These are phyloP conservation scores for Geotrypetes seraphini DNA, from an alignment of 2,797 vertebrate genomes.

Conservation along the genomic window DNA sequence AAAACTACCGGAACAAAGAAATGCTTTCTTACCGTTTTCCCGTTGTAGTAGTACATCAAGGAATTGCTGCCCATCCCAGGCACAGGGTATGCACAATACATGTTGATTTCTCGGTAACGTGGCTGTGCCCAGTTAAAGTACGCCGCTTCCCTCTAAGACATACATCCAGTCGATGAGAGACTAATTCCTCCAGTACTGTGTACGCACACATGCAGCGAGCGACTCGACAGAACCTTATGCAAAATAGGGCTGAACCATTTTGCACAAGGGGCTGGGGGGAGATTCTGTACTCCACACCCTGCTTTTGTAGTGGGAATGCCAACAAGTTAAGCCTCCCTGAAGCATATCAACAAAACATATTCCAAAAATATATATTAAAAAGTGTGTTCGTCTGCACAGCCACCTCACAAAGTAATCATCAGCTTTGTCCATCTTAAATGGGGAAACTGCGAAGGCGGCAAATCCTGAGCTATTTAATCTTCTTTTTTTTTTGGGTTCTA, in stretches of 20 bases:
- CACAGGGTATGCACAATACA: conserved; percentile 96
- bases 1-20: conserved; percentile 32
- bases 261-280: conserved; percentile 48
- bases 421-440: conserved; percentile 17
- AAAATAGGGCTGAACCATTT: conserved; percentile 89
- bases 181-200: conserved; percentile 71
- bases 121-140: conserved; percentile 35
- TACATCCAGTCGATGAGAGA: conserved; percentile 71
- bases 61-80: conserved; percentile 93
- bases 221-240: conserved; percentile 93
- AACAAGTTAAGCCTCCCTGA: conserved; percentile 6
- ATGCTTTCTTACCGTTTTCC: conserved; percentile 85
- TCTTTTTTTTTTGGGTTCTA: conserved; percentile 49
- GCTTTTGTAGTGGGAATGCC: conserved; percentile 12
- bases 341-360: conserved; percentile 1
- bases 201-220: conserved; percentile 77
- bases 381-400: conserved; percentile 14
- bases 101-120: conserved; percentile 58
- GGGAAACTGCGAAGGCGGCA: conserved; percentile 27
- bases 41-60: conserved; percentile 98
- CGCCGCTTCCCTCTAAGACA: conserved; percentile 62
- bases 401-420: conserved; percentile 13
- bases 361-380: conserved; percentile 29
- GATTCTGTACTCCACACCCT: conserved; percentile 46
- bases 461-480: conserved; percentile 38